Conservation (phyloP, 2,113 vertebrate species). For the Apistogramma diplotaenia region DNA sequence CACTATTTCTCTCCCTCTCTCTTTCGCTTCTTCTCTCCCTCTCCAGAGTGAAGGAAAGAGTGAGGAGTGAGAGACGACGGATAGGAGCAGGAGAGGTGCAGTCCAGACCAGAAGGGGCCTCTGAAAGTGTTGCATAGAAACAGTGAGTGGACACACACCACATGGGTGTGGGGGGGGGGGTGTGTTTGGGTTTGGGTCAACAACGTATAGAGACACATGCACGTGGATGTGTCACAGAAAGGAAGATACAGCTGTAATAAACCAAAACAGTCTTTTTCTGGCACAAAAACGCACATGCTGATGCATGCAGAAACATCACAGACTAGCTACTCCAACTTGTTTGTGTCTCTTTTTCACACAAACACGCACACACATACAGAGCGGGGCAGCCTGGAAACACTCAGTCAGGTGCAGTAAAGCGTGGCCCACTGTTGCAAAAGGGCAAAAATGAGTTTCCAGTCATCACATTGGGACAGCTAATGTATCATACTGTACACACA, state of each 20-base stretch:
- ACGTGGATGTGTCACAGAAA: not conserved
- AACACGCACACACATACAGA: constrained; percentile 7
- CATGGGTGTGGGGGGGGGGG: constrained; percentile 2
- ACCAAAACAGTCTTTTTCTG: constrained; percentile 21
- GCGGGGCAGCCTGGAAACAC: constrained; percentile 71
- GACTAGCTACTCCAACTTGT: not conserved
- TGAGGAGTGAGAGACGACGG: constrained; percentile 77
- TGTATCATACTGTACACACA: constrained; percentile 48
- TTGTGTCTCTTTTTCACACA: not conserved
- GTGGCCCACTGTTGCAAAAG: constrained; percentile 64
- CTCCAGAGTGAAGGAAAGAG: constrained; percentile 79
- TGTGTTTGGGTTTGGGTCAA: constrained; percentile 21
- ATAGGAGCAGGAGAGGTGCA: constrained; percentile 74
- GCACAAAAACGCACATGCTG: not conserved
- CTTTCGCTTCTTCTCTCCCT: constrained; percentile 64
- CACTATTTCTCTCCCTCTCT: constrained; percentile 42
- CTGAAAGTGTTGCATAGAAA: constrained; percentile 73
- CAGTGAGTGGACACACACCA: constrained; percentile 58
- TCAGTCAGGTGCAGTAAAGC: constrained; percentile 77
- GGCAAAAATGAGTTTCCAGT: constrained; percentile 72
- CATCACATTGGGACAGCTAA: constrained; percentile 46
- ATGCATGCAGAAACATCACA: constrained; percentile 14
- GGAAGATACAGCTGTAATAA: constrained; percentile 5
- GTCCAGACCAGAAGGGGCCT: constrained; percentile 74
- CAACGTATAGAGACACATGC: not conserved